Conservation (phyloP, 2,888 invertebrate genomes). For the Acleris emargana region DNA sequence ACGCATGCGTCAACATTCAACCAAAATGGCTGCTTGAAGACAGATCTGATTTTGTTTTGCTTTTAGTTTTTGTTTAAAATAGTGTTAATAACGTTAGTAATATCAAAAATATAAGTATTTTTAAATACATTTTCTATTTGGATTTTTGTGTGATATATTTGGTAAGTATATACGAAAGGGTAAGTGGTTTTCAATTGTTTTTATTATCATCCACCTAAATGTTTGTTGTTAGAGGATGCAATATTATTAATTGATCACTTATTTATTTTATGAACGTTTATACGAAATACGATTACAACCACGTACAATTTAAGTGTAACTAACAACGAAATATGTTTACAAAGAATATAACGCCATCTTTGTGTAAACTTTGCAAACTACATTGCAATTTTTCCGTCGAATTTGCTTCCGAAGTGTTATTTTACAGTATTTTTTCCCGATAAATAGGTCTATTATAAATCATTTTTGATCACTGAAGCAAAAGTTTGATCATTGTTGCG, state of each 20-base stretch:
- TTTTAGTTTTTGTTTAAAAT: constrained; percentile 38
- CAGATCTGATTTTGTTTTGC: constrained; percentile 52
- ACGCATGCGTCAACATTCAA: constrained; percentile 69
- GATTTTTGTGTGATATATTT: too few species aligned
- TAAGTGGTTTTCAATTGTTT: too few species aligned
- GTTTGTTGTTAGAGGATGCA: not conserved
- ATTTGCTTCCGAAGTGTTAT: too few species aligned
- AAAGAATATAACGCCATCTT: constrained; percentile 26
- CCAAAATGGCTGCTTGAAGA: constrained; percentile 75
- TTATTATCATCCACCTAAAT: too few species aligned
- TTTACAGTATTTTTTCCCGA: too few species aligned
- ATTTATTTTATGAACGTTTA: too few species aligned
- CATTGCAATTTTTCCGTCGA: not conserved
- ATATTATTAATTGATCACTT: too few species aligned
- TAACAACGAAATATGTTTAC: too few species aligned
- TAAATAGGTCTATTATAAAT: constrained; percentile 1
- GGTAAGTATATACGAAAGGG: too few species aligned
- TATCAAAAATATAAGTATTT: not conserved
- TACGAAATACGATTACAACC: too few species aligned
- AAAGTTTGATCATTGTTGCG: constrained; percentile 26
- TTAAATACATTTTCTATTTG: not conserved
- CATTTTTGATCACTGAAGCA: constrained; percentile 22
- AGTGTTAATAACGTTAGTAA: not conserved
- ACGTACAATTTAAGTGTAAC: too few species aligned
- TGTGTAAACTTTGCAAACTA: constrained; percentile 8